Evolutionary conservation across 2,797 vertebrate genomes (phyloP).

Genomic region (Pangasius macronema): DNA sequence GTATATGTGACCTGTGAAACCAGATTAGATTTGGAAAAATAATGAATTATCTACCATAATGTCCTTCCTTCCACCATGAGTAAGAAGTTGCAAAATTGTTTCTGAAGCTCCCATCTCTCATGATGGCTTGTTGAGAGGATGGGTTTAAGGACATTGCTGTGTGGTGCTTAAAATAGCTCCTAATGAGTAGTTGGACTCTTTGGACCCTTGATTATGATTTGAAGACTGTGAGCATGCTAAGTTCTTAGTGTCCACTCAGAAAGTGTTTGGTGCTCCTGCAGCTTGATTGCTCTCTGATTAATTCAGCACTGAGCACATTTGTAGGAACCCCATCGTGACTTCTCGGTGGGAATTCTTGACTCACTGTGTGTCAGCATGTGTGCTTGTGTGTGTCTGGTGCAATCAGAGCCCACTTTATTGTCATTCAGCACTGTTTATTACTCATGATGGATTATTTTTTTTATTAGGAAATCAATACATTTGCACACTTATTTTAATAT

Average conservation of each 20-base stretch:
- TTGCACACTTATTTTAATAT: background rate
- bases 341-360: conserved; percentile 27
- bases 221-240: background rate
- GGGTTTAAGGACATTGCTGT: background rate
- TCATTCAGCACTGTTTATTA: background rate
- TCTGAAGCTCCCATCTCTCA: background rate
- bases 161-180: background rate
- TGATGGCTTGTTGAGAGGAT: background rate
- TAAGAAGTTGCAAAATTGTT: background rate
- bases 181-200: background rate
- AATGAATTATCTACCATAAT: background rate
- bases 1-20: background rate
- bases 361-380: background rate
- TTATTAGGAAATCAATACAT: background rate
- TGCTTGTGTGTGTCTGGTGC: background rate
- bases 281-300: conserved; percentile 43
- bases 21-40: background rate
- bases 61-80: background rate
- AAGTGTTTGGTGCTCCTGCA: conserved; percentile 16
- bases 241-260: background rate
- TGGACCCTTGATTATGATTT: background rate
- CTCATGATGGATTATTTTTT: background rate
- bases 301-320: conserved; percentile 34
- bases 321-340: conserved; percentile 41
- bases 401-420: background rate